Base-by-base conservation (phyloP, 2,113 vertebrate species). In the Lontra canadensis region DNA sequence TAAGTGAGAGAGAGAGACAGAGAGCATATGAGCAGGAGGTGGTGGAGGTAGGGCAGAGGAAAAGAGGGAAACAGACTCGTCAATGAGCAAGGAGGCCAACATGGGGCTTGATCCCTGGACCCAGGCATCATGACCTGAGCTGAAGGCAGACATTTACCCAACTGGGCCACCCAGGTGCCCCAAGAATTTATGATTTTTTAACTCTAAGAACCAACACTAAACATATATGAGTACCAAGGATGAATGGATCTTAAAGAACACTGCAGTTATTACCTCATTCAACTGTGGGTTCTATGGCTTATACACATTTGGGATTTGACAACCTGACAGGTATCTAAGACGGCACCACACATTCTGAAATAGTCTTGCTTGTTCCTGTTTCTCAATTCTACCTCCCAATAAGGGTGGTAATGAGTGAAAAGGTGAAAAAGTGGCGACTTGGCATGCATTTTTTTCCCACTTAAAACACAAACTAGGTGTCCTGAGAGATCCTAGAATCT, bases 131-230 rank as follows among this genome's bases (percentile, higher is more conserved):
- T 65, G 29, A 34, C 63, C 63, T 65, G 63, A 67, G 31, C 63
- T 67, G 63, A 34, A 67, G 63, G 31, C 63, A 67, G 63, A 67
- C 14, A 1, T 29, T 67, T 34, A 67, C 29, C 29, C 4, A 25
- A 65, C 29, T 31, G 63, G 31, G 29, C 63, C 29, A 65, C 63
- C 29, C 26, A 15, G 63, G 13, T 11, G 5, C 13, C 29, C 63
- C 63, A 65, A 31, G 63, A 65, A 67, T 73, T 86, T 67, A 88
- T 86, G 34, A 96, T 73, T 83, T 82, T 65, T 94, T 61, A 96
- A 93, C 31, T n/a, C n/a, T 63, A 92, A 95, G 61, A 95, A 84
- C 6, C 1, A 36, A 89, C 21, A 61, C 11, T 79, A 93, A 85
- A 78, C 6, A 65, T 15, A 74, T 11, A 13, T 14, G 63, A 82